Conservation (phyloP, 1,140 invertebrate species). For the Lepidurus packardi region DNA sequence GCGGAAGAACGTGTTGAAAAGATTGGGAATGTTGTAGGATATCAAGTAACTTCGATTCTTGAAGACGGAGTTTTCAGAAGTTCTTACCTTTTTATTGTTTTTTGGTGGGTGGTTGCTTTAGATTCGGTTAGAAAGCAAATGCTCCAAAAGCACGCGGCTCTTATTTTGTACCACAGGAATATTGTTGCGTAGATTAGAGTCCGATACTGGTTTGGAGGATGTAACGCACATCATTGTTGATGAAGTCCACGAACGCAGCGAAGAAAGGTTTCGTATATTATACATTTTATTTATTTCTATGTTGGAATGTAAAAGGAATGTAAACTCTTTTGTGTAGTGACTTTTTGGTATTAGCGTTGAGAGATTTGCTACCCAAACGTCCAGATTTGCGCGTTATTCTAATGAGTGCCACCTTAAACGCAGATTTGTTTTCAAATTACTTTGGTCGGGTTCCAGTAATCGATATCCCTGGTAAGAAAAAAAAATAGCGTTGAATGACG, state of each 20-base stretch:
- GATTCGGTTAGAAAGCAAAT: slow-evolving; percentile 68
- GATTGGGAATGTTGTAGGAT: slow-evolving; percentile 78
- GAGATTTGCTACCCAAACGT: slow-evolving; percentile 60
- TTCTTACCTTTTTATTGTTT: slow-evolving; percentile 5
- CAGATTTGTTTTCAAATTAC: slow-evolving; percentile 69
- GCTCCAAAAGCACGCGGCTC: slow-evolving; percentile 67
- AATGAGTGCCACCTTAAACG: slow-evolving; percentile 82
- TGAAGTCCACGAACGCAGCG: slow-evolving; percentile 85
- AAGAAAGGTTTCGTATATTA: slow-evolving; percentile 56
- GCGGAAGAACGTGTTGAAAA: slow-evolving; percentile 76
- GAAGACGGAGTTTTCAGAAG: slow-evolving; percentile 23
- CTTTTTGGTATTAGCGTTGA: slow-evolving; percentile 72
- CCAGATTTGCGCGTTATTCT: slow-evolving; percentile 72
- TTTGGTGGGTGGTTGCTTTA: slow-evolving; percentile 33
- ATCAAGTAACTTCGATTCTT: slow-evolving; percentile 56
- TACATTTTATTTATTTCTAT: not conserved
- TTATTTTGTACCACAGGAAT: slow-evolving; percentile 90
- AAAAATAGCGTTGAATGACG: not conserved
- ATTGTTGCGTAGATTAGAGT: slow-evolving; percentile 68
- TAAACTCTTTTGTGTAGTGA: slow-evolving; percentile 53
- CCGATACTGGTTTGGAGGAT: slow-evolving; percentile 61
- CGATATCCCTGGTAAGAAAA: slow-evolving; percentile 58
- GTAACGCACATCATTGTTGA: slow-evolving; percentile 77
- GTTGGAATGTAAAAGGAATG: not conserved
- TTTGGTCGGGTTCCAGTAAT: slow-evolving; percentile 64